Conservation (phyloP, 1,140 invertebrate species). For the Neoseiulus cucumeris region DNA sequence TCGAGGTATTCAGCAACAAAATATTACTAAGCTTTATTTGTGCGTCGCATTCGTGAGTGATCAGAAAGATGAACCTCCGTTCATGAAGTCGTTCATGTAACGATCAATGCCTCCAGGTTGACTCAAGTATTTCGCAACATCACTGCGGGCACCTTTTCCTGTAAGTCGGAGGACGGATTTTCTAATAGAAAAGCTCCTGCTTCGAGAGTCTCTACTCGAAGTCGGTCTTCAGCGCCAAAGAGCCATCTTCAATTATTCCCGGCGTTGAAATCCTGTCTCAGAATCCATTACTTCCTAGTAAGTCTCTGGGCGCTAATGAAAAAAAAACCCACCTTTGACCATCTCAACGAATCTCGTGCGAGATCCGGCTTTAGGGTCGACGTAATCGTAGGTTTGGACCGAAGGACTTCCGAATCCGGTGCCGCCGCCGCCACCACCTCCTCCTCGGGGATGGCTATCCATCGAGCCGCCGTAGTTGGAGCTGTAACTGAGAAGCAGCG, state of each 20-base stretch:
- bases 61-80: background rate
- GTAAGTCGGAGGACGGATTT: background rate
- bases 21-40: too few relatives aligned
- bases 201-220: too few relatives aligned
- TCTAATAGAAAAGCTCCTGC: too few relatives aligned
- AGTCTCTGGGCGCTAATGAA: too few relatives aligned
- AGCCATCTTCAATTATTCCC: too few relatives aligned
- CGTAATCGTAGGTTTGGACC: background rate
- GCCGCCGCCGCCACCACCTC: background rate
- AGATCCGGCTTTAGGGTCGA: conserved; percentile 4
- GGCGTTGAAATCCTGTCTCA: too few relatives aligned
- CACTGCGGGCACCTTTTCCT: background rate
- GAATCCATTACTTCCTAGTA: too few relatives aligned
- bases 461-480: background rate
- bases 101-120: background rate
- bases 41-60: too few relatives aligned
- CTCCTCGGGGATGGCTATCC: background rate
- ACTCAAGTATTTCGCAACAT: background rate
- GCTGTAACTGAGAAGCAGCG: background rate
- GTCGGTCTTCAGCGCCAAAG: too few relatives aligned
- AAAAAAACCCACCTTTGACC: background rate
- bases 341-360: conserved; percentile 2
- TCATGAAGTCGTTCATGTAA: conserved; percentile 3
- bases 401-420: background rate
- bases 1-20: too few relatives aligned